phyloP scores from a whole-genome alignment of 2,888 invertebrate species.

The Drosophila histrio region DNA sequence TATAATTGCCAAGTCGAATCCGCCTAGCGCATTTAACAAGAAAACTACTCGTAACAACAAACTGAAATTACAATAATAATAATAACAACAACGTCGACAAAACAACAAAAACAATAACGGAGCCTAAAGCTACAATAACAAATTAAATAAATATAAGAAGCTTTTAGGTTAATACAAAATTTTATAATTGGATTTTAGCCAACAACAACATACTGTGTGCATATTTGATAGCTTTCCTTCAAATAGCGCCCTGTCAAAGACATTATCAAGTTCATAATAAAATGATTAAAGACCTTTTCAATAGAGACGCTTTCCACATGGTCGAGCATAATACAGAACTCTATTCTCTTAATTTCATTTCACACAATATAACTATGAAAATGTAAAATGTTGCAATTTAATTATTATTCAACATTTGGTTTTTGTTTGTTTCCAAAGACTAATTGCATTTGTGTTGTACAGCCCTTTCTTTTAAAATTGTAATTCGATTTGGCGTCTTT shows the following conservation, averaged over 20 bases:
- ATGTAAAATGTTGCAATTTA: conserved; percentile 1
- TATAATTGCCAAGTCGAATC: conserved; percentile 36
- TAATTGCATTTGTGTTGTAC: background rate
- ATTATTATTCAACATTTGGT: background rate
- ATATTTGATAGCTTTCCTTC: conserved; percentile 12
- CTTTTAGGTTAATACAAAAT: conserved; percentile 75
- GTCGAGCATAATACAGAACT: background rate
- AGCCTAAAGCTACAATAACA: conserved; percentile 58
- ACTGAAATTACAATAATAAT: conserved; percentile 2
- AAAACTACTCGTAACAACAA: conserved; percentile 18
- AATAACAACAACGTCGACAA: conserved; percentile 2
- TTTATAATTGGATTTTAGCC: conserved; percentile 69
- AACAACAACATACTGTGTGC: conserved; percentile 30
- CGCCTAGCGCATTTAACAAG: conserved; percentile 16
- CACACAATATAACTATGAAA: background rate
- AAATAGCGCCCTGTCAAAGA: conserved; percentile 14
- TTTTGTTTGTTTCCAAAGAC: background rate
- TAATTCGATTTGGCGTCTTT: background rate
- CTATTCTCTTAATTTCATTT: background rate
- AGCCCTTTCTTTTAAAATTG: background rate
- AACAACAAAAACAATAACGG: conserved; percentile 2
- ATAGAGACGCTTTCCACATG: conserved; percentile 3
- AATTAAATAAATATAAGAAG: conserved; percentile 79
- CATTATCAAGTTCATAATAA: conserved; percentile 3
- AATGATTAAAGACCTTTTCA: conserved; percentile 15